phyloP scores from a whole-genome alignment of 2,113 vertebrate genomes.

The Pteronura brasiliensis region DNA sequence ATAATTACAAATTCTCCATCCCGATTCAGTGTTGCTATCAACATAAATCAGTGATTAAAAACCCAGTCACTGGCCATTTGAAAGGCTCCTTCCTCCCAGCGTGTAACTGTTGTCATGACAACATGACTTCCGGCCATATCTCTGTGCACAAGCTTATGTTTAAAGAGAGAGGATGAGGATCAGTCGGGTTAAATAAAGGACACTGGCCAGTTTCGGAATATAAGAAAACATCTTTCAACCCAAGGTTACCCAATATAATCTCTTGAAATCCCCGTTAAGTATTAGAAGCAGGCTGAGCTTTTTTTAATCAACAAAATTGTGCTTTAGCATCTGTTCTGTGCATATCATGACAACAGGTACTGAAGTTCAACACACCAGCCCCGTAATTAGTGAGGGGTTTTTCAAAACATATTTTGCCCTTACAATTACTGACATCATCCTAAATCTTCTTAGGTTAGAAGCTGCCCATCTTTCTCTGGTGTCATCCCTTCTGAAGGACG shows the following conservation, averaged over 20 bases:
- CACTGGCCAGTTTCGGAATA: background rate
- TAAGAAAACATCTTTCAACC: background rate
- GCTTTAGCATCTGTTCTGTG: background rate
- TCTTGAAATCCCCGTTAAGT: background rate
- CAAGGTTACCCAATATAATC: conserved; percentile 4
- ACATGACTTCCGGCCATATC: conserved; percentile 81
- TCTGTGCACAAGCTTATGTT: conserved; percentile 49
- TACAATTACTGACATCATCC: background rate
- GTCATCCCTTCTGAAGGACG: background rate
- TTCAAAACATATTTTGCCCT: background rate
- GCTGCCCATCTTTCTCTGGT: background rate
- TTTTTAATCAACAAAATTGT: conserved; percentile 16
- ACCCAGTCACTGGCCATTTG: conserved; percentile 74
- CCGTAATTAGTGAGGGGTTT: background rate
- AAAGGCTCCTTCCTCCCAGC: conserved; percentile 74
- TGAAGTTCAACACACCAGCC: background rate
- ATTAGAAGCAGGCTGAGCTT: background rate
- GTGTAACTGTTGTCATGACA: conserved; percentile 84
- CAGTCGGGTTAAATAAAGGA: conserved; percentile 58
- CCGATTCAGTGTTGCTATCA: conserved; percentile 71
- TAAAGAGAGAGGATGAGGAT: conserved; percentile 28
- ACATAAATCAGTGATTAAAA: conserved; percentile 71
- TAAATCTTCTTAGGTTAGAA: background rate
- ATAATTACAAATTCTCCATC: conserved; percentile 62
- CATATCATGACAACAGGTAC: background rate